These are phyloP conservation scores for Natrix natrix DNA, from an alignment of 2,797 vertebrate species.

Conservation along the genomic window DNA sequence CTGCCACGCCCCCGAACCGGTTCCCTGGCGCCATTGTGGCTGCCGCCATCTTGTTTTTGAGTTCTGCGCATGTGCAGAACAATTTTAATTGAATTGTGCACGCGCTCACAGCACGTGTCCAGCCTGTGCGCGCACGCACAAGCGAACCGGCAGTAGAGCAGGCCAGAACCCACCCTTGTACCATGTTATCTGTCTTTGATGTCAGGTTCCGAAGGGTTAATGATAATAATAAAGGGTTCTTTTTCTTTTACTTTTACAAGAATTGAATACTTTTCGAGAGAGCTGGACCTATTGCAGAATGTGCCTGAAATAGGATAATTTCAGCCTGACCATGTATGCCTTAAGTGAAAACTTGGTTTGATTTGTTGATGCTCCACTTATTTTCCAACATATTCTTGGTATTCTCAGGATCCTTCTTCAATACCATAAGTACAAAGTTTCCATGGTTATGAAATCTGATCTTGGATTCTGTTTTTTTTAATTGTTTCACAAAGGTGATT, in stretches of 20 bases:
- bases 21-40: too few relatives aligned
- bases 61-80: too few relatives aligned
- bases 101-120: too few relatives aligned
- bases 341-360: not conserved
- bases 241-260: not conserved
- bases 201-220: too few relatives aligned
- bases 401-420: not conserved
- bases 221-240: not conserved
- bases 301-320: not conserved
- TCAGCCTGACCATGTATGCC: not conserved
- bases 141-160: too few relatives aligned
- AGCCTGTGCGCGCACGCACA: too few relatives aligned
- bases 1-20: too few relatives aligned
- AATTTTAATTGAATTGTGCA: too few relatives aligned
- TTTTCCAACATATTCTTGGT: not conserved
- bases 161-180: too few relatives aligned
- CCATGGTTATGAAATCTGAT: not conserved
- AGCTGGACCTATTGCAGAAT: not conserved
- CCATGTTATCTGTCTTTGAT: too few relatives aligned
- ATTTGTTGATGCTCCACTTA: not conserved
- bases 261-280: not conserved
- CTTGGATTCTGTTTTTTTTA: not conserved
- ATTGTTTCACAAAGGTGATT: not conserved
- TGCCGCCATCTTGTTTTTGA: too few relatives aligned
- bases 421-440: not conserved